A percentile compares a stretch with the other conserved stretches of the same genome.
phyloP scores from a whole-genome alignment of 2,797 vertebrate species.

The Rhodeus uyekii region DNA sequence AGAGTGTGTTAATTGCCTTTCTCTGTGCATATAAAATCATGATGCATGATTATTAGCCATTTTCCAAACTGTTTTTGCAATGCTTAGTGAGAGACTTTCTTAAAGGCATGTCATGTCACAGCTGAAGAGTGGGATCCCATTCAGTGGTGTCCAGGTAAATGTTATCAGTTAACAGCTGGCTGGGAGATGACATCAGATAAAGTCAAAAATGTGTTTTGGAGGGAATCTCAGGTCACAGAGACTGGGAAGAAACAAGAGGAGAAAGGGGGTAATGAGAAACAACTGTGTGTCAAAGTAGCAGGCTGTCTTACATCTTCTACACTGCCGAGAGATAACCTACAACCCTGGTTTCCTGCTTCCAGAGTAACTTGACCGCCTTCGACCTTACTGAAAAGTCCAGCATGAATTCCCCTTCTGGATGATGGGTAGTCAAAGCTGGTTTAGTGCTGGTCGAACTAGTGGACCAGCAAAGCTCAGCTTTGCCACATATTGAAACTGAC shows the following conservation, averaged over 20 bases:
- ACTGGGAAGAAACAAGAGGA: slow-evolving; percentile 28
- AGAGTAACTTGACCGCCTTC: slow-evolving; percentile 34
- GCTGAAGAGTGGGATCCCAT: slow-evolving; percentile 37
- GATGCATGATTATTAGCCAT: neutral
- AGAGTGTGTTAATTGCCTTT: slow-evolving; percentile 6
- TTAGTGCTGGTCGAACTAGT: neutral
- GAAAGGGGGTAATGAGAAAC: slow-evolving; percentile 13
- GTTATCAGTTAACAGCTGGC: slow-evolving; percentile 34
- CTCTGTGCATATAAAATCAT: neutral
- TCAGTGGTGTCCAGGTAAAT: slow-evolving; percentile 32
- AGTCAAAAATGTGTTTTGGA: slow-evolving; percentile 42
- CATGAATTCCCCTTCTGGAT: neutral
- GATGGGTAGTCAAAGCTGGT: neutral
- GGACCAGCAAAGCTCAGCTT: neutral
- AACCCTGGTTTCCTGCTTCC: slow-evolving; percentile 53
- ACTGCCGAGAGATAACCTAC: slow-evolving; percentile 54
- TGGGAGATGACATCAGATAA: slow-evolving; percentile 40
- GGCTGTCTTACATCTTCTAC: slow-evolving; percentile 56
- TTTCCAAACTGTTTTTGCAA: slow-evolving; percentile 27
- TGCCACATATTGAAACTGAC: neutral
- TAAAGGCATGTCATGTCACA: slow-evolving; percentile 45
- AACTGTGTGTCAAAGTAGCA: slow-evolving; percentile 26
- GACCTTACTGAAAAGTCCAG: slow-evolving; percentile 14
- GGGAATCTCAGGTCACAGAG: slow-evolving; percentile 47
- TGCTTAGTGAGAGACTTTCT: slow-evolving; percentile 25